Conservation (phyloP, 2,888 invertebrate species). For the Plebejus melissa region DNA sequence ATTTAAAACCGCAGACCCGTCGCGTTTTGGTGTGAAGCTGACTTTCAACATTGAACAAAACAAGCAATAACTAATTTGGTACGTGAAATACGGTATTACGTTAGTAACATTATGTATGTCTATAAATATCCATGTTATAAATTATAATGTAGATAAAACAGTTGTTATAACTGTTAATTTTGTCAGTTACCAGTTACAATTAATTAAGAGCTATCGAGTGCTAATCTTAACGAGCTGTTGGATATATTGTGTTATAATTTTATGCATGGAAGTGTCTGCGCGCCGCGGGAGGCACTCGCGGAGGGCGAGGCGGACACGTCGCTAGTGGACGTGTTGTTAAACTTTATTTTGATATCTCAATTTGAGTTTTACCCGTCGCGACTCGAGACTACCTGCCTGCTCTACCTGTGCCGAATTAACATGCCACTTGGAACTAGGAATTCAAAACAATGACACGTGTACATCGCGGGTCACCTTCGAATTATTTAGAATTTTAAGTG, state of each 20-base stretch:
- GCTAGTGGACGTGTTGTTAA: neutral
- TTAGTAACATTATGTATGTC: no score
- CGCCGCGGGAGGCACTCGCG: conserved; percentile 28
- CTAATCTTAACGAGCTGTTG: conserved; percentile 11
- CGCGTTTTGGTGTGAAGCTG: no score
- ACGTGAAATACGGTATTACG: no score
- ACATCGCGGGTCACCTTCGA: neutral
- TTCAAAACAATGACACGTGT: neutral
- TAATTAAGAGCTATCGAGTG: conserved; percentile 6
- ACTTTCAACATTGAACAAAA: no score
- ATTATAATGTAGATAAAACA: neutral
- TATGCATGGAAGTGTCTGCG: conserved; percentile 53
- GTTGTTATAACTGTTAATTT: neutral
- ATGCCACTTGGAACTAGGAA: neutral
- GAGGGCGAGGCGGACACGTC: conserved; percentile 2
- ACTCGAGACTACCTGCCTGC: neutral
- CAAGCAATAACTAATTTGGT: no score
- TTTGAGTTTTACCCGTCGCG: neutral
- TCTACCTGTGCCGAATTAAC: neutral
- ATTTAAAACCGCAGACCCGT: no score
- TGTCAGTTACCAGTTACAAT: conserved; percentile 44
- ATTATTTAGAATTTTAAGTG: neutral
- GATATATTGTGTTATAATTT: conserved; percentile 43
- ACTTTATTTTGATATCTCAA: conserved; percentile 8
- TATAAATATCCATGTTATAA: neutral